Evolutionary conservation across 2,797 vertebrate species (phyloP), one percentile per base, ranked within the genome.

Genomic region (Numenius phaeopus): DNA sequence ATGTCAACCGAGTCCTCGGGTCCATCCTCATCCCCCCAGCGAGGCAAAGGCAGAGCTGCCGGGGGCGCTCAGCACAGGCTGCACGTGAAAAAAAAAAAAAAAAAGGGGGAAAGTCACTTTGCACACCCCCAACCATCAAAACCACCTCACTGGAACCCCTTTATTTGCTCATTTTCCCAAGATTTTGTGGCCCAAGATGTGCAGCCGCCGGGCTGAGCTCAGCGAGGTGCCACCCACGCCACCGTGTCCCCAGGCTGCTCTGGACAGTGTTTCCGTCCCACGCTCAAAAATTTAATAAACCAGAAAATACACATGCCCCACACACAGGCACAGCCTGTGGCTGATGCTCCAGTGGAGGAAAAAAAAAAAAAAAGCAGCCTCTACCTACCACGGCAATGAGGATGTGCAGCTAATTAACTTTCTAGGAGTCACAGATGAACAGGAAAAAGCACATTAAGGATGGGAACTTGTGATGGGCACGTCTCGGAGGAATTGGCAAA

Each of bases 321-420:
- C 15, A 16, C 7, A 7, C 27, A 23, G 57, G 42, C 66, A 62
- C 0, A 0, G 6, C 83, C 79, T 40, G 18, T 4, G 37, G 42
- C 8, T 42, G 55, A 10, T 4, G 26, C 29, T 52, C 3, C 0
- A 52, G 29, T 29, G 15, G 50, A 52, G 50, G 47, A 23, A 23
- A 14, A 8, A 52, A 52, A 52, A 64, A 65, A n/a, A n/a, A 72
- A 69, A 1, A 47, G 46, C 11, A 37, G 44, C 69, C 52, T 82
- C 52, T 75, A 14, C 66, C 72, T 9, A 5, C 19, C 1, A 26
- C 0, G 1, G 87, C 70, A 80, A 7, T 0, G 65, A 92, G 94
- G 94, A 85, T 85, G 90, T 91, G 89, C 94, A 91, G 95, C 89
- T 94, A 85, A 95, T 95, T 87, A 92, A 59, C 83, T 90, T 81